Evolutionary conservation across 2,113 vertebrate species (phyloP).

Genomic region (Myanophis thanlyinensis): DNA sequence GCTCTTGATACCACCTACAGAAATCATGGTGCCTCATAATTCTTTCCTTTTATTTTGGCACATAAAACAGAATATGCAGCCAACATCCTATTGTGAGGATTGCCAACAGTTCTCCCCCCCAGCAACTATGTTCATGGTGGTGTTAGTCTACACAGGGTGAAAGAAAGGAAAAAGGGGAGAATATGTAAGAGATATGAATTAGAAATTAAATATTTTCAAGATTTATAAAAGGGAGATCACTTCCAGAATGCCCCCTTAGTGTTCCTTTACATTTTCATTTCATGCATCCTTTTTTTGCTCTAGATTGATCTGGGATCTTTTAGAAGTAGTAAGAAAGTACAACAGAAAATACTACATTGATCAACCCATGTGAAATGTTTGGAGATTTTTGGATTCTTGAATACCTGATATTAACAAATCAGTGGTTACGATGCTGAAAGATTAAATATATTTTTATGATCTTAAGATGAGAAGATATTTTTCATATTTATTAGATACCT

Average conservation of each 20-base stretch:
- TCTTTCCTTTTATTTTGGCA: background rate
- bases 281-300: background rate
- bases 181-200: background rate
- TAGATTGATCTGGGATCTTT: background rate
- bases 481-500: background rate
- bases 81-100: background rate
- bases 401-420: background rate
- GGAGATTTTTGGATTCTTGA: background rate
- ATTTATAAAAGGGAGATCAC: background rate
- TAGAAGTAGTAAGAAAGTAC: background rate
- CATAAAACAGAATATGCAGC: background rate
- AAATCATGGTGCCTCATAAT: background rate
- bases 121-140: background rate
- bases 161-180: background rate
- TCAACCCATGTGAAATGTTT: background rate
- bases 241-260: background rate
- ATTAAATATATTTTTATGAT: background rate
- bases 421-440: background rate
- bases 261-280: background rate
- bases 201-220: background rate
- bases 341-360: background rate
- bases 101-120: background rate
- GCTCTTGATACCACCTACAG: background rate
- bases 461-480: background rate
- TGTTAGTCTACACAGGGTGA: background rate